phyloP scores from a whole-genome alignment of 2,113 vertebrate genomes.

The Siniperca chuatsi region DNA sequence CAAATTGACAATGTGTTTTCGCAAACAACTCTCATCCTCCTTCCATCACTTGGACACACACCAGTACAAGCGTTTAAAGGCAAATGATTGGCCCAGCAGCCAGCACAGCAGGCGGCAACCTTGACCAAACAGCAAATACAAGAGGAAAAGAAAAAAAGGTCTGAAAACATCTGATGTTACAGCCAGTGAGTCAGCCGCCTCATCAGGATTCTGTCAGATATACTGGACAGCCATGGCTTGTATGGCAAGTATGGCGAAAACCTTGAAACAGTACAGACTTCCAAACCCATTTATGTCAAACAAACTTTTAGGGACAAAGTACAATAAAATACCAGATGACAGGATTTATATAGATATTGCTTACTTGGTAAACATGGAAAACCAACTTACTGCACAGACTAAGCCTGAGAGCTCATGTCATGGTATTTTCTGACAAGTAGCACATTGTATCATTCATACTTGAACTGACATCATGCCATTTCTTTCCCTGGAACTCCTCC shows the following conservation, averaged over 20 bases:
- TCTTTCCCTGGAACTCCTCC: not conserved
- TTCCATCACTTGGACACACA: conserved; percentile 32
- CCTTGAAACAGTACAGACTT: conserved; percentile 11
- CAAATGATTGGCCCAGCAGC: conserved; percentile 44
- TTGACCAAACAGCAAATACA: conserved; percentile 46
- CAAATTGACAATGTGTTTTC: conserved; percentile 13
- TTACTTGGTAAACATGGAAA: not conserved
- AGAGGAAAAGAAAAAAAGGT: not conserved
- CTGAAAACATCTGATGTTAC: conserved; percentile 10
- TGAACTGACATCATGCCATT: not conserved
- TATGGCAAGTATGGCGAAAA: not conserved
- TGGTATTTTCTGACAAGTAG: not conserved
- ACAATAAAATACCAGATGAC: not conserved
- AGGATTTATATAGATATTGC: too few species aligned
- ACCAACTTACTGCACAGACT: not conserved
- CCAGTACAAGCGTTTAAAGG: conserved; percentile 25
- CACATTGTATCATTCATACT: not conserved
- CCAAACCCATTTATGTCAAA: not conserved
- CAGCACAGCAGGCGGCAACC: conserved; percentile 39
- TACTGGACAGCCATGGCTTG: not conserved
- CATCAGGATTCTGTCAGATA: conserved; percentile 29
- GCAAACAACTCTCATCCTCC: conserved; percentile 36
- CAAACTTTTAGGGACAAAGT: not conserved
- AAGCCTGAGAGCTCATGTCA: not conserved
- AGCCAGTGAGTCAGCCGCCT: conserved; percentile 7